A percentile compares a stretch with the other conserved stretches of the same genome.
Evolutionary conservation across 2,113 vertebrate species (phyloP).

Genomic region (Cacatua alba): DNA sequence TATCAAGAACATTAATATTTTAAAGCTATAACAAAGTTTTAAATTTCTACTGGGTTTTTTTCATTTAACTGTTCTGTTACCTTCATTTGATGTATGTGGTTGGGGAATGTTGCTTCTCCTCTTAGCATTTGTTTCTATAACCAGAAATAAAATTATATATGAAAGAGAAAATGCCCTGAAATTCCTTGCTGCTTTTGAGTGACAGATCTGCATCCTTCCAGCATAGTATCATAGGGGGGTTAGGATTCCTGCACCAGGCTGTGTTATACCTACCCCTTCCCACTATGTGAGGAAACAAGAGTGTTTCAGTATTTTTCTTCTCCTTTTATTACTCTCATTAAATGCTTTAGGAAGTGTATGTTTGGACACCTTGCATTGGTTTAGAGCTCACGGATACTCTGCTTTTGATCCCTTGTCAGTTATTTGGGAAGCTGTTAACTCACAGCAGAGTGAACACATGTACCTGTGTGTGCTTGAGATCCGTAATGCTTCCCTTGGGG

Average conservation of each 20-base stretch:
- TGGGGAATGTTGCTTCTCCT: constrained; percentile 76
- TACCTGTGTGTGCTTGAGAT: background rate
- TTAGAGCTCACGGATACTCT: background rate
- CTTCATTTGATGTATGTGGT: constrained; percentile 77
- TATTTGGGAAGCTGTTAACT: background rate
- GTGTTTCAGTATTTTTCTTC: background rate
- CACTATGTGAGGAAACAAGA: background rate
- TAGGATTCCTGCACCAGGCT: background rate
- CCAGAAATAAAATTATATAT: constrained; percentile 83
- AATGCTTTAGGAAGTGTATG: background rate
- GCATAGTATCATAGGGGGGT: accelerated
- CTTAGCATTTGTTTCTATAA: constrained; percentile 82
- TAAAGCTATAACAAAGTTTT: constrained; percentile 81
- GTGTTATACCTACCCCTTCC: background rate
- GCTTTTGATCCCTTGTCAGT: background rate
- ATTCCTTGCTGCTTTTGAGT: constrained; percentile 11
- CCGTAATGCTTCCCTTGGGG: background rate
- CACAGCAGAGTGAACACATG: background rate
- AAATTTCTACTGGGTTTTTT: constrained; percentile 71
- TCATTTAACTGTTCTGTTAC: constrained; percentile 78
- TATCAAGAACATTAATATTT: constrained; percentile 78
- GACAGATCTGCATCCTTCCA: background rate
- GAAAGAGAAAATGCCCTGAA: constrained; percentile 59
- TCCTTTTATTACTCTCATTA: background rate
- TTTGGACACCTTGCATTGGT: background rate